These are phyloP conservation scores for Oxyteleia sp. DNA, from an alignment of 2,888 invertebrate genomes.

Conservation along the genomic window DNA sequence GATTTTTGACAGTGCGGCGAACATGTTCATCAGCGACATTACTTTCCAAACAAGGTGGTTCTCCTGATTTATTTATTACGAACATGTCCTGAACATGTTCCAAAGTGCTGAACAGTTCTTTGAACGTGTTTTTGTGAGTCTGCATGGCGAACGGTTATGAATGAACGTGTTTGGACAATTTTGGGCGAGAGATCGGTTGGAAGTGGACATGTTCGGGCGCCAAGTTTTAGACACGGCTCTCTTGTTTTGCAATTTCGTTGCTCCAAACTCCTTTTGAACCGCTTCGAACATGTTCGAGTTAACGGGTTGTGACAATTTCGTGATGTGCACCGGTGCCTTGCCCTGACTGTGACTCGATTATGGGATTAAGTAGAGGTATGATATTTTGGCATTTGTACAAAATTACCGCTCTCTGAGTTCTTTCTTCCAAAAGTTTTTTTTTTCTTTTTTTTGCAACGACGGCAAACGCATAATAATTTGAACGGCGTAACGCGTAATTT, in stretches of 20 bases:
- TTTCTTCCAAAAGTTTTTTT: neutral
- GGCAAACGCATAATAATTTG: slow-evolving; percentile 15
- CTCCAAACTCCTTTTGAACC: no score
- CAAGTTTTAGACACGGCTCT: no score
- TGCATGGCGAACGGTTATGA: no score
- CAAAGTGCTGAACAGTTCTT: slow-evolving; percentile 3
- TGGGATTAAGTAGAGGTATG: slow-evolving; percentile 58
- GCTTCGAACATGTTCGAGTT: slow-evolving; percentile 21
- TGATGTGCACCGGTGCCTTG: slow-evolving; percentile 35
- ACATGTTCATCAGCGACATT: no score
- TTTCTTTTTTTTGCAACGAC: slow-evolving; percentile 10
- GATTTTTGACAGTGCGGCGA: no score
- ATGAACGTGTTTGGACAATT: no score
- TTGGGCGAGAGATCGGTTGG: no score
- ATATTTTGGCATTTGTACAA: neutral
- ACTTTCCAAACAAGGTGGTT: no score
- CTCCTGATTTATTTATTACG: no score
- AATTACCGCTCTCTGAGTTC: neutral
- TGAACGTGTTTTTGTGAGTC: no score
- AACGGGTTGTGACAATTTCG: slow-evolving; percentile 3
- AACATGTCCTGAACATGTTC: slow-evolving; percentile 18
- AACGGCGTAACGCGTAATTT: slow-evolving; percentile 38
- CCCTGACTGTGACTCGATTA: slow-evolving; percentile 23
- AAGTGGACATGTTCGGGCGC: no score
- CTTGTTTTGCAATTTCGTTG: no score